Percentiles rank a stretch among this genome's conserved stretches.
These are phyloP conservation scores for Bujurquina vittata DNA, from an alignment of 2,113 vertebrate species.

Conservation along the genomic window DNA sequence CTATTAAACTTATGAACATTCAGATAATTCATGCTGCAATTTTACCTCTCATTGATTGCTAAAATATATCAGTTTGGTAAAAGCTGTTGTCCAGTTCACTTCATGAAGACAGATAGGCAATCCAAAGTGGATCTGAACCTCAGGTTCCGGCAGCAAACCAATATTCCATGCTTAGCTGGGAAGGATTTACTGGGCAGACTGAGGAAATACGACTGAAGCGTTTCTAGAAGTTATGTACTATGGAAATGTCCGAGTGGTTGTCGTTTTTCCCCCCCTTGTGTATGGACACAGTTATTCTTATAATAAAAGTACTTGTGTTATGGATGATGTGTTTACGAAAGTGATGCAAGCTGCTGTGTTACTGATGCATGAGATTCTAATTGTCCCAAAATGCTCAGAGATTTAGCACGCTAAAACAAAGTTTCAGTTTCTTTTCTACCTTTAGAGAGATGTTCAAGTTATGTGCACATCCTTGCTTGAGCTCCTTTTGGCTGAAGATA, in stretches of 20 bases:
- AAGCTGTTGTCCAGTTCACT: slow-evolving; percentile 24
- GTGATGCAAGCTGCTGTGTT: neutral
- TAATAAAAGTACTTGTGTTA: neutral
- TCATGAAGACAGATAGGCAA: slow-evolving; percentile 21
- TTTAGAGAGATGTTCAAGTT: neutral
- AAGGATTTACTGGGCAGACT: slow-evolving; percentile 1
- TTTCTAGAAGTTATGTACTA: neutral
- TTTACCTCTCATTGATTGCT: slow-evolving; percentile 15
- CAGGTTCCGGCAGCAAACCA: neutral
- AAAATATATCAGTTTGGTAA: neutral
- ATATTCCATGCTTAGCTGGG: slow-evolving; percentile 9
- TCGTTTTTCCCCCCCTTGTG: neutral
- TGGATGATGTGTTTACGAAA: neutral
- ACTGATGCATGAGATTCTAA: neutral
- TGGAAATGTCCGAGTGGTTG: neutral
- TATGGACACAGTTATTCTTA: neutral
- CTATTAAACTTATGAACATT: neutral
- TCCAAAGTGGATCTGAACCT: slow-evolving; percentile 9
- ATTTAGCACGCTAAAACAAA: neutral
- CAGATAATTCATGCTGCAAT: neutral
- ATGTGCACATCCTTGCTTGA: neutral
- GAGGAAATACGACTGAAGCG: neutral
- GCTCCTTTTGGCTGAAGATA: neutral
- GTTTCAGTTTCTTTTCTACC: neutral
- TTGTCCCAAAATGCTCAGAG: neutral